Base-by-base conservation (phyloP, 2,888 invertebrate species). In the Teinopalpus imperialis region DNA sequence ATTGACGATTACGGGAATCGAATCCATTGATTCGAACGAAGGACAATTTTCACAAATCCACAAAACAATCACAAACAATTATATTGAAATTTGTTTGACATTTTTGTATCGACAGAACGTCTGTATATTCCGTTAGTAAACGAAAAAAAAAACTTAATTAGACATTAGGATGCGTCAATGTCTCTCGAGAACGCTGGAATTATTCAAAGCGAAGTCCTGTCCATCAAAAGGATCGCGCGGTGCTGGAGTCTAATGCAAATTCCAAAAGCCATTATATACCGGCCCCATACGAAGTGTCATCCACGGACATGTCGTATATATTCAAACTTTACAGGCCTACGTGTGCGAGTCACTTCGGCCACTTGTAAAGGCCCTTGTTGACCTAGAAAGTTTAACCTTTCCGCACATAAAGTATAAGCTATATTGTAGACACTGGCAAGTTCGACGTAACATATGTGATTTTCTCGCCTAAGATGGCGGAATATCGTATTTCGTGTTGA, bases 141-240 rank as follows among this genome's bases (percentile, higher is more conserved):
- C n/a, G n/a, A n/a, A n/a, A n/a, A n/a, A n/a, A n/a, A n/a, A n/a
- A n/a, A n/a, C n/a, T n/a, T n/a, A n/a, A n/a, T n/a, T n/a, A n/a
- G n/a, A n/a, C n/a, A n/a, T n/a, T n/a, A n/a, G n/a, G n/a, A n/a
- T n/a, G n/a, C n/a, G n/a, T n/a, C n/a, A n/a, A n/a, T n/a, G n/a
- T n/a, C n/a, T n/a, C n/a, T 43, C 42, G 48, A 43, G 43, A 47
- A 43, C 50, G 18, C 49, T 47, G 47, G 49, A 52, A 50, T 48
- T 48, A 53, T 51, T 51, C 46, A 41, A 31, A 53, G 43, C 39
- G 43, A 45, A 49, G 39, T 23, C 13, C n/a, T 13, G 13, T 18
- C 7, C n/a, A 12, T n/a, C 12, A 23, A 35, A 13, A 8, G 23
- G n/a, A 13, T 23, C 9, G 18, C 49, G 29, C 49, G 30, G 29